Conservation (phyloP, 2,113 vertebrate genomes). For the Cygnus buccinator region DNA sequence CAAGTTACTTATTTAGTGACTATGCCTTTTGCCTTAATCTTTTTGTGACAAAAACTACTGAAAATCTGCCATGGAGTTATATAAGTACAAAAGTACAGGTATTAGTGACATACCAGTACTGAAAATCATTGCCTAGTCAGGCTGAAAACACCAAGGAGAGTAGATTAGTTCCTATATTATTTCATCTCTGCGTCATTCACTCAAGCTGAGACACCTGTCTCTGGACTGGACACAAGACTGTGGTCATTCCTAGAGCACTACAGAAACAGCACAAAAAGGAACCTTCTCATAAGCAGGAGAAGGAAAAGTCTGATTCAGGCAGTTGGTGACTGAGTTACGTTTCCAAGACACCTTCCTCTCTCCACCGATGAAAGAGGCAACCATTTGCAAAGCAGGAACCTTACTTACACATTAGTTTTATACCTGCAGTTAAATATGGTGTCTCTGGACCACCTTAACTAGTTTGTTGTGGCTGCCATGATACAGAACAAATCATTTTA, state of each 20-base stretch:
- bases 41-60: neutral
- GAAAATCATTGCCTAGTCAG: neutral
- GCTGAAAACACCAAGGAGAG: neutral
- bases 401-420: neutral
- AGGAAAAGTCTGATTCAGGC: no score
- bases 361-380: neutral
- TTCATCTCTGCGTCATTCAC: neutral
- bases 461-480: neutral
- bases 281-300: neutral
- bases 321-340: accelerated
- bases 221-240: neutral
- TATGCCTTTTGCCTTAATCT: no score
- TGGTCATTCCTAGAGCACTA: neutral
- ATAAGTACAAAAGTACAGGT: neutral
- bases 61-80: neutral
- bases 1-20: neutral
- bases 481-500: neutral
- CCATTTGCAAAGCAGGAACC: neutral
- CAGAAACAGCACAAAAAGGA: neutral
- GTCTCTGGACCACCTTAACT: neutral
- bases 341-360: neutral
- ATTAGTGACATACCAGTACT: neutral
- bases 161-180: neutral
- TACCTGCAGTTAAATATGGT: accelerated
- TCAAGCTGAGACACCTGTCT: neutral